Base-by-base conservation (phyloP, 1,140 invertebrate genomes). In the Rhopalosiphum maidis region DNA sequence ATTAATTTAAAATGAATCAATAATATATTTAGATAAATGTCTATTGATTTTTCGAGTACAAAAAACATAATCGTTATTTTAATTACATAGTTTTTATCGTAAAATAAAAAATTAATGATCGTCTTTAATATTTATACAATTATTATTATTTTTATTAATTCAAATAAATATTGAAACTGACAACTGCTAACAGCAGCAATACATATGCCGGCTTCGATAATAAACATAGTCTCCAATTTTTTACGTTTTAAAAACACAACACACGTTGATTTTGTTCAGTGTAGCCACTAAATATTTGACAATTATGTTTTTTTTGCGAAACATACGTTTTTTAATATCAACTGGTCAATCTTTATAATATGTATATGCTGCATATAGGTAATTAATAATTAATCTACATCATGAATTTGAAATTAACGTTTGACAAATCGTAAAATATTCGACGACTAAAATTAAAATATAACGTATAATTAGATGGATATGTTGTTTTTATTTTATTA, bases 191-290 rank as follows among this genome's bases (percentile, higher is more conserved):
- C 60, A 18, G 60, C n/a, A 35, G 60, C 55, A 30, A 60, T 11
- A 60, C 55, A 60, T 60, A 68, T 60, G 11, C 89, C 89, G 89
- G 89, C 89, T 90, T 35, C 18, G 18, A 89, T 89, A 51, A 88
- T 51, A 35, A 55, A 68, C 43, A 60, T 68, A 4, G 30, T 43
- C n/a, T 37, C 0, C 5, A n/a, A 68, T n/a, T 43, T 55, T 37
- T 60, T 90, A 90, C 89, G 51, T 90, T 60, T 88, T 86, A 41
- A 60, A 90, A 90, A 90, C 23, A 68, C 11, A 30, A 60, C 11
- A 43, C 54, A 68, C 6, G 23, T 90, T 68, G 25, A 68, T 25
- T 37, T 30, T 6, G 23, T 55, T 60, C 89, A 90, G 89, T 90
- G 89, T 90, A 68, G 89, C 89, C 89, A 90, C 55, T 88, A 51